phyloP scores from a whole-genome alignment of 2,888 invertebrate genomes.

The Tholera decimalis region DNA sequence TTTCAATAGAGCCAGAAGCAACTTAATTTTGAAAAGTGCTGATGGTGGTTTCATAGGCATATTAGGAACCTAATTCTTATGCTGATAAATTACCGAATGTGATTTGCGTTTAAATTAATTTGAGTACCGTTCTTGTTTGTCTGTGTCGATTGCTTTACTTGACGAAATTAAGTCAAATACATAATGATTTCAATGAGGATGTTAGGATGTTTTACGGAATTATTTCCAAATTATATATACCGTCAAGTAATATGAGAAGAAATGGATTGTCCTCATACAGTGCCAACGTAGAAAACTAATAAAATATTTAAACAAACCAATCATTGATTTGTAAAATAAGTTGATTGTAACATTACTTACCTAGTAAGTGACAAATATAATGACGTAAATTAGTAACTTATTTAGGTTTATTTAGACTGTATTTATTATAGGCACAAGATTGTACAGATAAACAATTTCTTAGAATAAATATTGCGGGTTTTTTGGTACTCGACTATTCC shows the following conservation, averaged over 20 bases:
- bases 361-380: slow-evolving; percentile 65
- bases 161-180: neutral
- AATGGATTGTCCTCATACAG: slow-evolving; percentile 54
- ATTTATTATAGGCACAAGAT: slow-evolving; percentile 57
- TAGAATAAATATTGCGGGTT: slow-evolving; percentile 26
- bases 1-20: too few species aligned
- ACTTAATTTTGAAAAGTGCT: neutral
- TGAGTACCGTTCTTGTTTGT: neutral
- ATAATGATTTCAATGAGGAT: too few species aligned
- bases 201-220: neutral
- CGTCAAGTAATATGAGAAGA: neutral
- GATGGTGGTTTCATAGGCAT: neutral
- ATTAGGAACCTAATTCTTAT: neutral
- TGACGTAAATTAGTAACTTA: slow-evolving; percentile 68
- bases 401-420: slow-evolving; percentile 54
- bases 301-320: slow-evolving; percentile 54
- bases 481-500: slow-evolving; percentile 17
- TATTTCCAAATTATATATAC: neutral
- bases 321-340: slow-evolving; percentile 64
- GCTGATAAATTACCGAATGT: too few species aligned
- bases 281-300: slow-evolving; percentile 57
- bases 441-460: slow-evolving; percentile 61
- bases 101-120: too few species aligned
- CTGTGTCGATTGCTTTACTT: neutral
- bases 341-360: slow-evolving; percentile 64